Evolutionary conservation across 2,797 vertebrate species (phyloP).

Genomic region (Mionectes olivaceus): DNA sequence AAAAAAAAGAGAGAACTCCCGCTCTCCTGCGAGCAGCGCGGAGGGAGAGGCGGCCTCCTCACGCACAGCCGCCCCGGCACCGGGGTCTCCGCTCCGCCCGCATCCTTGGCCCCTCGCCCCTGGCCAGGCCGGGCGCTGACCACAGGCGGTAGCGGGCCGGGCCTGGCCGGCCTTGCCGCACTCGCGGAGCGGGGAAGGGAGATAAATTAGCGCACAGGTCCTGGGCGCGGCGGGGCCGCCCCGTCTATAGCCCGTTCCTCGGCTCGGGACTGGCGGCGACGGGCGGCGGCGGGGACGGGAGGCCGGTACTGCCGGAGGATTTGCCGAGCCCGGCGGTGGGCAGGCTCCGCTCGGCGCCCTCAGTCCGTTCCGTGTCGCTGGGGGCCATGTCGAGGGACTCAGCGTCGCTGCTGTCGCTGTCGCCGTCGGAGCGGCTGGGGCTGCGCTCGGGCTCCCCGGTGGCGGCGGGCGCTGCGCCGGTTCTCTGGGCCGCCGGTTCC

Average conservation of each 20-base stretch:
- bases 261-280: slow-evolving; percentile 7
- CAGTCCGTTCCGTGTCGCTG: slow-evolving; percentile 86
- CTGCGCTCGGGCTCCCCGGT: slow-evolving; percentile 83
- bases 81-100: not conserved
- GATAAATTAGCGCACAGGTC: not conserved
- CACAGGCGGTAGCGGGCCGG: not conserved
- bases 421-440: slow-evolving; percentile 84
- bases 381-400: slow-evolving; percentile 88
- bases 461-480: not conserved
- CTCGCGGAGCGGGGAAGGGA: not conserved
- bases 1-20: not conserved
- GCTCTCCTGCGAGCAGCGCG: not conserved
- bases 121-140: not conserved
- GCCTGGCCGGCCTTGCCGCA: not conserved
- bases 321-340: slow-evolving; percentile 87
- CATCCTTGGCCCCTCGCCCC: not conserved
- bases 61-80: not conserved
- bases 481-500: slow-evolving; percentile 60
- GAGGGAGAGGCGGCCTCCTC: not conserved
- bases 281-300: not conserved
- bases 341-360: slow-evolving; percentile 80
- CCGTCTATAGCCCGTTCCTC: slow-evolving; percentile 14
- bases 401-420: slow-evolving; percentile 91
- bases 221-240: not conserved
- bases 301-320: slow-evolving; percentile 46